A percentile compares a stretch with the other conserved stretches of the same genome.
Evolutionary conservation across 2,888 invertebrate species (phyloP).

Genomic region (Hipparchia semele): DNA sequence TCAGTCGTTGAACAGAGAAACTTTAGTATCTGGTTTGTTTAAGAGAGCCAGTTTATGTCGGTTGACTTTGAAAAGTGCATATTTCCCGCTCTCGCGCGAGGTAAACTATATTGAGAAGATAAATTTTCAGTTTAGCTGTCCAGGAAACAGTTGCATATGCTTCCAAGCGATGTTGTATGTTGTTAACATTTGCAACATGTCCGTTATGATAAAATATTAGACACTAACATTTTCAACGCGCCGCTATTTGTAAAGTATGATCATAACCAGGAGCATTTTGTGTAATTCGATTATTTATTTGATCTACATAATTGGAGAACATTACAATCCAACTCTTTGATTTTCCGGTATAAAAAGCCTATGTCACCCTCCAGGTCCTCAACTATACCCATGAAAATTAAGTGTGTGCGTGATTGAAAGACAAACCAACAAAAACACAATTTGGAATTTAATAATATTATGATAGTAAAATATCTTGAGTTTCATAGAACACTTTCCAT

Average conservation of each 20-base stretch:
- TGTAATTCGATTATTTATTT: conserved; percentile 4
- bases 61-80: conserved; percentile 66
- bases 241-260: conserved; percentile 20
- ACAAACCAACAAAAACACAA: too few species aligned
- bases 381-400: too few species aligned
- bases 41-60: conserved; percentile 65
- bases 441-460: too few species aligned
- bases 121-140: conserved; percentile 32
- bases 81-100: conserved; percentile 53
- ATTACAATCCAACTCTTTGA: neutral
- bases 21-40: conserved; percentile 70
- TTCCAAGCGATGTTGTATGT: conserved; percentile 28
- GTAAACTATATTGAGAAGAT: conserved; percentile 46
- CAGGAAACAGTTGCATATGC: conserved; percentile 31
- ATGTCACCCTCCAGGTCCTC: too few species aligned
- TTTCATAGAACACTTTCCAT: neutral
- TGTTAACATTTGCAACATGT: conserved; percentile 31
- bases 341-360: too few species aligned
- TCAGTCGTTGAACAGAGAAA: conserved; percentile 52
- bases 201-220: conserved; percentile 30
- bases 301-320: neutral
- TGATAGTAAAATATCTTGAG: too few species aligned
- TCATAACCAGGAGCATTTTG: conserved; percentile 13
- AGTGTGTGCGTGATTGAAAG: too few species aligned
- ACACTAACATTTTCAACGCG: conserved; percentile 18